Percentiles rank a stretch among this genome's conserved stretches.
These are phyloP conservation scores for Drosophila crucigera DNA, from an alignment of 2,888 invertebrate genomes.

Conservation along the genomic window DNA sequence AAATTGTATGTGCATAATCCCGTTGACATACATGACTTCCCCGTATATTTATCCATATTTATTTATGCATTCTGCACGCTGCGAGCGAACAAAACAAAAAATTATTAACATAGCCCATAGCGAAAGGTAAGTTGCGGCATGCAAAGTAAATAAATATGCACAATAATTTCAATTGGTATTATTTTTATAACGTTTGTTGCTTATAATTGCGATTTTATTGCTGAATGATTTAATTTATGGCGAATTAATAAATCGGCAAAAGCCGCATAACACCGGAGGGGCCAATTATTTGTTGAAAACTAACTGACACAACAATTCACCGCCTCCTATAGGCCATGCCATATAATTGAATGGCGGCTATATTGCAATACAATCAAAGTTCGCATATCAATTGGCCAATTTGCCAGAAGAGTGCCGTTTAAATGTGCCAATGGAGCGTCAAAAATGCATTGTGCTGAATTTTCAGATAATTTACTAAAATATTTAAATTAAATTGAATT, in stretches of 20 bases:
- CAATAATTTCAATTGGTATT: constrained; percentile 14
- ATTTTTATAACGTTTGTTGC: constrained; percentile 23
- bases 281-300: constrained; percentile 30
- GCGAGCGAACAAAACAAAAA: constrained; percentile 46
- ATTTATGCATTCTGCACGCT: constrained; percentile 53
- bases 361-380: constrained; percentile 57
- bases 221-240: constrained; percentile 57
- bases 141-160: constrained; percentile 17
- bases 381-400: constrained; percentile 70
- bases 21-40: constrained; percentile 14
- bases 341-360: constrained; percentile 48
- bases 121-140: constrained; percentile 59
- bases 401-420: constrained; percentile 66
- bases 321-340: constrained; percentile 4
- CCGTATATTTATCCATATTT: constrained; percentile 32
- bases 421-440: constrained; percentile 55
- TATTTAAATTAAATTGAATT: constrained; percentile 53
- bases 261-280: constrained; percentile 7
- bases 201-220: constrained; percentile 66
- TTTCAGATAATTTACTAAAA: constrained; percentile 40
- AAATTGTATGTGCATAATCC: constrained; percentile 4
- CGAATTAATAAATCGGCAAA: constrained; percentile 33
- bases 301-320: constrained; percentile 12
- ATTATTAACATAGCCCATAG: background rate
- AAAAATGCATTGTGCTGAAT: constrained; percentile 24